Evolutionary conservation across 2,113 vertebrate species (phyloP).

Genomic region (Ammospiza caudacuta): DNA sequence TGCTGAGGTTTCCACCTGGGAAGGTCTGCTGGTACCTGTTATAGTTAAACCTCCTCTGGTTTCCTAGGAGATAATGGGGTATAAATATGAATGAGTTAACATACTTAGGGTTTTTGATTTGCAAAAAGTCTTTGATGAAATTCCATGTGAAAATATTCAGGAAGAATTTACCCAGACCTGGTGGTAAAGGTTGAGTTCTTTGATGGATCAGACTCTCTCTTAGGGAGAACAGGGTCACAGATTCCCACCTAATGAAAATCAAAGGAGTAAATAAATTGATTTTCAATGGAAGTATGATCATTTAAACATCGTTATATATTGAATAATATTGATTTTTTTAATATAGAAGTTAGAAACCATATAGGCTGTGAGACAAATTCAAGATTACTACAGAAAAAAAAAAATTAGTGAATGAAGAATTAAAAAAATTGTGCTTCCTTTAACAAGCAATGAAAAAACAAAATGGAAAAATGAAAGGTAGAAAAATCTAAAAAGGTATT

Average conservation of each 20-base stretch:
- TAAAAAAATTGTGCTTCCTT: neutral
- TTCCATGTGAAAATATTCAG: neutral
- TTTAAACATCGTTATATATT: neutral
- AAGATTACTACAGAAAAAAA: neutral
- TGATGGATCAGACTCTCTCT: neutral
- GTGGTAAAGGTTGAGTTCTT: neutral
- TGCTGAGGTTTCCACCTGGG: neutral
- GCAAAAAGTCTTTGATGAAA: neutral
- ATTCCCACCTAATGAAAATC: neutral
- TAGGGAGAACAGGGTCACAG: neutral
- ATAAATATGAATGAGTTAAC: neutral
- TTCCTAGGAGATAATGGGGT: neutral
- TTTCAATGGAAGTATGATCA: neutral
- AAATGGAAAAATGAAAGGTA: neutral
- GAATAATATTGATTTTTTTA: neutral
- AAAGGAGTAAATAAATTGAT: neutral
- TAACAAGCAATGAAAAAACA: neutral
- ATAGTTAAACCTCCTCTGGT: neutral
- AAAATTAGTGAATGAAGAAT: neutral
- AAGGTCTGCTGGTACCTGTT: neutral
- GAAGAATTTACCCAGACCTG: neutral
- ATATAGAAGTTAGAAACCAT: neutral
- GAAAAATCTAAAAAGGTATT: neutral
- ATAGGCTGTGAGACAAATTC: neutral
- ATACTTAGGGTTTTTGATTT: neutral